Evolutionary conservation across 2,113 vertebrate genomes (phyloP).

Genomic region (human (Homo sapiens)): GRCh38 chr21:41760001-41760500

Average conservation of each 20-base stretch:
- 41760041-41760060: neutral
- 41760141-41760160: accelerated
- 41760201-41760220: neutral
- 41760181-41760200: neutral
- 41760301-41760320: neutral
- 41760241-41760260: neutral
- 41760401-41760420: no score
- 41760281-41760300: accelerated
- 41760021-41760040: neutral
- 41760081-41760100: no score
- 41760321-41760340: neutral
- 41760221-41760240: no score
- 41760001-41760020: no score
- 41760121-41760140: neutral
- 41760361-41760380: neutral
- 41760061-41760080: no score
- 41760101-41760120: neutral
- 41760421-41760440: neutral
- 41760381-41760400: neutral
- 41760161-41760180: neutral
- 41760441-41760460: neutral
- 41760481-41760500: no score
- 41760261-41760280: no score
- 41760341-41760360: neutral
- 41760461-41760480: neutral